These are phyloP conservation scores for Corbicula japonica DNA, from an alignment of 2,888 invertebrate genomes.

Conservation along the genomic window DNA sequence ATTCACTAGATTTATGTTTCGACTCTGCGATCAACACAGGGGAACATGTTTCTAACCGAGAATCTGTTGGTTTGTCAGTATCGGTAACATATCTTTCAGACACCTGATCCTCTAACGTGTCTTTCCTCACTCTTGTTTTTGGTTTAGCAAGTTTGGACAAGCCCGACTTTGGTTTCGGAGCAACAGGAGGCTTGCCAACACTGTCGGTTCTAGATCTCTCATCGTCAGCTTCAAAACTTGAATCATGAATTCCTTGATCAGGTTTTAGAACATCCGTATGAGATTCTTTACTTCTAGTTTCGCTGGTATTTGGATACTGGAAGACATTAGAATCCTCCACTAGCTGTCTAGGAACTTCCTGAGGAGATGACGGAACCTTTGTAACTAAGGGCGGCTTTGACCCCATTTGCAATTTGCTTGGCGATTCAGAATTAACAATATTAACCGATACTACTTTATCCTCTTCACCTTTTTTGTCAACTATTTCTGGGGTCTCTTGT, in stretches of 20 bases:
- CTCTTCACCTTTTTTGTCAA: background rate
- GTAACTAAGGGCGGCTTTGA: conserved; percentile 11
- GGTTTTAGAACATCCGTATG: no score
- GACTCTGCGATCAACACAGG: background rate
- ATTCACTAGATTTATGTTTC: conserved; percentile 29
- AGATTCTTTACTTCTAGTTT: no score
- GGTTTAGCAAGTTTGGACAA: conserved; percentile 60
- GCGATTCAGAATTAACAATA: no score
- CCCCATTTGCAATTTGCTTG: no score
- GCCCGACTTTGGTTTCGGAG: conserved; percentile 66
- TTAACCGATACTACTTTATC: no score
- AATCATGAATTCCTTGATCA: no score
- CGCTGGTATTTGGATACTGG: conserved; percentile 22
- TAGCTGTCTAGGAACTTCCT: conserved; percentile 31
- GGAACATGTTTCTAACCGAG: no score
- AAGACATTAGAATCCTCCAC: conserved; percentile 24
- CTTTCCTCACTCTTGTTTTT: conserved; percentile 19
- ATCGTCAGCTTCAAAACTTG: no score
- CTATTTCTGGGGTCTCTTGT: background rate
- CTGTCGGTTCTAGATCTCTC: conserved; percentile 55
- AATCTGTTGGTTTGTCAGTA: no score
- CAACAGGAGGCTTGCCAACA: conserved; percentile 62
- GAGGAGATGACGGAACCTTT: conserved; percentile 43
- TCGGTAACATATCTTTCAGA: background rate
- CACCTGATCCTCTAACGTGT: background rate